phyloP scores from a whole-genome alignment of 2,797 vertebrate species.

The Acipenser ruthenus region DNA sequence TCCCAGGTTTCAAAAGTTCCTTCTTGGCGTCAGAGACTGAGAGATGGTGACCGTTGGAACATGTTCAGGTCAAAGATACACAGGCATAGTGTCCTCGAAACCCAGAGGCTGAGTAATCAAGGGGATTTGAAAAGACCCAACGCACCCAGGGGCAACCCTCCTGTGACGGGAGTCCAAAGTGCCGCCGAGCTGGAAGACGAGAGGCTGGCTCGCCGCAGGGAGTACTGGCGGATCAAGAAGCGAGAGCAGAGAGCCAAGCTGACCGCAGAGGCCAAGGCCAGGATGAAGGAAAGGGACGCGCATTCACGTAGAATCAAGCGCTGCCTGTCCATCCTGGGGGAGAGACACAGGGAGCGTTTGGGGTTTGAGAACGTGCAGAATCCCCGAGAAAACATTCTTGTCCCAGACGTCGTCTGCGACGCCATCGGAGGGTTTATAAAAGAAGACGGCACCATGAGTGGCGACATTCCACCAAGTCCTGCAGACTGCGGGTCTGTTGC shows the following conservation, averaged over 20 bases:
- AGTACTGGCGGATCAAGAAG: constrained; percentile 67
- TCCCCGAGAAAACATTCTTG: constrained; percentile 16
- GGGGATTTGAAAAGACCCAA: constrained; percentile 26
- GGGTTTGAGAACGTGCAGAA: constrained; percentile 23
- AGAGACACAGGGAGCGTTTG: constrained; percentile 43
- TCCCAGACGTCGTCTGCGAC: constrained; percentile 27
- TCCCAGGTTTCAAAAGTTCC: constrained; percentile 21
- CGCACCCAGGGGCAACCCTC: background rate
- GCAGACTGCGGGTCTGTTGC: background rate
- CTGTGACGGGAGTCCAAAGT: constrained; percentile 20
- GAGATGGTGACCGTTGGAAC: constrained; percentile 18
- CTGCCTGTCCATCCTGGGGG: constrained; percentile 51
- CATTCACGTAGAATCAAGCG: constrained; percentile 49
- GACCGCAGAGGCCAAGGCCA: constrained; percentile 45
- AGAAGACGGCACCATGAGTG: constrained; percentile 57
- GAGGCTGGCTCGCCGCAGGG: constrained; percentile 51
- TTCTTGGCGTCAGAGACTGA: background rate
- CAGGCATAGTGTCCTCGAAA: constrained; percentile 38
- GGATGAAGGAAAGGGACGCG: constrained; percentile 52
- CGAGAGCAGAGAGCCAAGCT: constrained; percentile 63
- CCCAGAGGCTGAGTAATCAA: constrained; percentile 41
- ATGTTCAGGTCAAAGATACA: constrained; percentile 36
- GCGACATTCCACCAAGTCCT: constrained; percentile 14
- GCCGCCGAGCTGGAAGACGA: constrained; percentile 47
- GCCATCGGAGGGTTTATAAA: constrained; percentile 60